Base-by-base conservation (phyloP, 2,113 vertebrate genomes). In the Pelobates fuscus region DNA sequence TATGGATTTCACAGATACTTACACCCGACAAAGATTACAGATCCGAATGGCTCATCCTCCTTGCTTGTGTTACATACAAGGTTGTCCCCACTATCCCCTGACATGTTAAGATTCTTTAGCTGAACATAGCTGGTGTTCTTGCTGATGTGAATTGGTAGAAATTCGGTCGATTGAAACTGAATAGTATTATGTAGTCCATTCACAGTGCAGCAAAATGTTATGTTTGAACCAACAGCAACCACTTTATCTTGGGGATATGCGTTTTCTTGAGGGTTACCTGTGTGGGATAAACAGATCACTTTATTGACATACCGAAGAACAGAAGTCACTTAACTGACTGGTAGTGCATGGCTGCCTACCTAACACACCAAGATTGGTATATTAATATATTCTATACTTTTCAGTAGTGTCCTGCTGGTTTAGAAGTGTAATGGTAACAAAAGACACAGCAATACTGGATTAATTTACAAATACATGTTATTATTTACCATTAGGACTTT, bases 1-100 rank as follows among this genome's bases (percentile, higher is more conserved):
- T 30, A 8, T 2, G 32, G 32, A 10, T 14, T 24, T 18, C 5
- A 6, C 52, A 23, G 52, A 70, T 80, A 91, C 91, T 71, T 86
- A 93, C 91, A 90, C 83, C 91, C 91, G 8, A 84, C 85, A 82
- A 92, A 93, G 46, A 90, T n/a, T n/a, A 91, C 89, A 3, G 87
- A 84, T 80, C 91, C 91, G 7, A 18, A 10, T 0, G 20, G 2
- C 44, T 14, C 44, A 5, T 8, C 14, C 1, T 24, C 8, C 5
- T 20, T 18, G 1, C n/a, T 12, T 68, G 64, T 17, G 78, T 27
- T 2, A 2, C 64, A 78, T 87, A 93, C 75, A 15, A 86, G 78
- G 41, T 93, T 93, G 43, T 84, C 82, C n/a, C 89, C 89, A 41
- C 89, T 89, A 46, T 44, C 24, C 29, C 23, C 8, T 8, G 86